A percentile compares a stretch with the other conserved stretches of the same genome.
Conservation (phyloP, 2,113 vertebrate genomes). For the Glaucidium brasilianum region DNA sequence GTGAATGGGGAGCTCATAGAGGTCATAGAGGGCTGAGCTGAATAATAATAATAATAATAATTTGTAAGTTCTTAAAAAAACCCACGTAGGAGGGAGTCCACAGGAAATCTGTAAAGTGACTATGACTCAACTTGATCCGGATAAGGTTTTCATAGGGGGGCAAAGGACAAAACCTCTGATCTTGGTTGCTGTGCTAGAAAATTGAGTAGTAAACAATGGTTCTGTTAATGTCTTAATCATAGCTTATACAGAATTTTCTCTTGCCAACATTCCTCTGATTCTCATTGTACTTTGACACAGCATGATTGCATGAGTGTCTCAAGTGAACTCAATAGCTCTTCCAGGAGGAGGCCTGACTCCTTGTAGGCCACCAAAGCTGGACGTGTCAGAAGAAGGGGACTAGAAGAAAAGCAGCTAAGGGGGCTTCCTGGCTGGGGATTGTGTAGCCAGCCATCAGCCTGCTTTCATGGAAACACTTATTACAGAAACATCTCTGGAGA, state of each 20-base stretch:
- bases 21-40: background rate
- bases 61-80: conserved; percentile 26
- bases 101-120: background rate
- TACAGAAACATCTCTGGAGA: background rate
- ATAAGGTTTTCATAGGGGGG: background rate
- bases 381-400: background rate
- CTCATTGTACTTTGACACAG: background rate
- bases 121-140: background rate
- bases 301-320: rapidly evolving
- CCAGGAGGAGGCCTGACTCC: background rate
- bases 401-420: background rate
- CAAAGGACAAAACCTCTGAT: conserved; percentile 20
- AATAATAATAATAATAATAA: too few relatives aligned
- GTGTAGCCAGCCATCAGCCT: background rate
- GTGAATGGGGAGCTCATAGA: background rate
- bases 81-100: background rate
- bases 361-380: background rate
- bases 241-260: background rate
- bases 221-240: background rate
- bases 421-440: background rate
- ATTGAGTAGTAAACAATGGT: background rate
- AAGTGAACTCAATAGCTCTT: background rate
- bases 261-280: background rate
- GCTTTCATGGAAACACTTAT: background rate
- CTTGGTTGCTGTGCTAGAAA: conserved; percentile 5